phyloP scores from a whole-genome alignment of 2,888 invertebrate species.

The Diaperis boleti region DNA sequence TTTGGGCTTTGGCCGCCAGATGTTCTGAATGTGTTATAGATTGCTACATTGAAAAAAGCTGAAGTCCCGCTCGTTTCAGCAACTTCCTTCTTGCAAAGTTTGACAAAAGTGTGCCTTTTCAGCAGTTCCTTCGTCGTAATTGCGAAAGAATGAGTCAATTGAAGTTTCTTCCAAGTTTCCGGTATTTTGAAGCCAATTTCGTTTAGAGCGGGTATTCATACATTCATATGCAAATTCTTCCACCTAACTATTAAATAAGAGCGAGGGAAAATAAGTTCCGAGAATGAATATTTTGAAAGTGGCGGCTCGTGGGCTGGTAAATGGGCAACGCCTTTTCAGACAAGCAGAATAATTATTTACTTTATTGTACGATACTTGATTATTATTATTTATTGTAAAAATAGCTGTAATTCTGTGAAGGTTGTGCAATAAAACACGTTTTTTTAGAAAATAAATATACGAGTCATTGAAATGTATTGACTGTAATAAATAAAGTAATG shows the following conservation, averaged over 20 bases:
- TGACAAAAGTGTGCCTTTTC: conserved; percentile 7
- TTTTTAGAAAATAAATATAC: no score
- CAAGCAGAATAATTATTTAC: no score
- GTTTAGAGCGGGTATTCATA: conserved; percentile 8
- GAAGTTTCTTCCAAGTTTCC: conserved; percentile 14
- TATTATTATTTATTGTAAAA: no score
- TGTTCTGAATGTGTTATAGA: not conserved
- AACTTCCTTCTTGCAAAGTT: conserved; percentile 1
- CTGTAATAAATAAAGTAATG: no score
- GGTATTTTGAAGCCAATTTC: conserved; percentile 6
- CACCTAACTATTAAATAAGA: conserved; percentile 19
- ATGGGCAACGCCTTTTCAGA: no score
- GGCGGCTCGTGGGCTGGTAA: no score
- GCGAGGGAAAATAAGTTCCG: conserved; percentile 6
- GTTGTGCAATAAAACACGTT: no score
- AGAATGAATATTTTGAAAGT: conserved; percentile 10
- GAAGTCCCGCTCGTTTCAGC: not conserved
- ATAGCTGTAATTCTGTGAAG: no score
- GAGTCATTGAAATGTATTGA: no score
- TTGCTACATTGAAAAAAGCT: not conserved
- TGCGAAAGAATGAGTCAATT: conserved; percentile 20
- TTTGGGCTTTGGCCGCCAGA: not conserved
- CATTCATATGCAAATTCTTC: conserved; percentile 29
- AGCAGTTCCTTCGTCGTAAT: conserved; percentile 9
- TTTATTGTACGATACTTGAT: no score